phyloP scores from a whole-genome alignment of 2,113 vertebrate species.

The Cacatua alba region DNA sequence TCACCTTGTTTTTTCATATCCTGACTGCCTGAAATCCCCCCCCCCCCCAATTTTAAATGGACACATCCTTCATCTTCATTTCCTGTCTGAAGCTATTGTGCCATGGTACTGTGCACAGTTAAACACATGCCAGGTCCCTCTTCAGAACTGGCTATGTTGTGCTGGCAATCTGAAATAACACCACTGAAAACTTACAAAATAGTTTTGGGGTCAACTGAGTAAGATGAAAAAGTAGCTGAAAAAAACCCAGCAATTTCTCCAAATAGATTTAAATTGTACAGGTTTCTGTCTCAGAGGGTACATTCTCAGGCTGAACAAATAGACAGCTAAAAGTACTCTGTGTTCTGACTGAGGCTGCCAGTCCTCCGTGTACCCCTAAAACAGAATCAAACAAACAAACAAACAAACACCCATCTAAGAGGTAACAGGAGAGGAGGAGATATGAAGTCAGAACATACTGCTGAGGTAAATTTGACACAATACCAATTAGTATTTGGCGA shows the following conservation, averaged over 20 bases:
- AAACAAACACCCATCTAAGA: conserved; percentile 43
- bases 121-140: background rate
- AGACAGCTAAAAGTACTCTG: conserved; percentile 23
- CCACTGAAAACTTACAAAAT: background rate
- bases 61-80: conserved; percentile 7
- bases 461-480: conserved; percentile 77
- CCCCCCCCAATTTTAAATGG: background rate
- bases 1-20: conserved; percentile 59
- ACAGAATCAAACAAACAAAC: conserved; percentile 63
- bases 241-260: background rate
- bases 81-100: conserved; percentile 13
- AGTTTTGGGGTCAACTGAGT: background rate
- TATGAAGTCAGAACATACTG: conserved; percentile 71
- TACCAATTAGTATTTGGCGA: conserved; percentile 78
- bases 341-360: conserved; percentile 49
- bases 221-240: background rate
- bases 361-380: conserved; percentile 10
- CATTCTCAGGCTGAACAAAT: background rate
- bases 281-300: conserved; percentile 22
- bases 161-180: background rate
- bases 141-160: background rate
- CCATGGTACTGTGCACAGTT: background rate
- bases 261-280: background rate
- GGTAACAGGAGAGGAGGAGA: conserved; percentile 63
- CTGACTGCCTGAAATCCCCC: conserved; percentile 3